Conservation (phyloP, 2,888 invertebrate species). For the Mayetiola destructor region DNA sequence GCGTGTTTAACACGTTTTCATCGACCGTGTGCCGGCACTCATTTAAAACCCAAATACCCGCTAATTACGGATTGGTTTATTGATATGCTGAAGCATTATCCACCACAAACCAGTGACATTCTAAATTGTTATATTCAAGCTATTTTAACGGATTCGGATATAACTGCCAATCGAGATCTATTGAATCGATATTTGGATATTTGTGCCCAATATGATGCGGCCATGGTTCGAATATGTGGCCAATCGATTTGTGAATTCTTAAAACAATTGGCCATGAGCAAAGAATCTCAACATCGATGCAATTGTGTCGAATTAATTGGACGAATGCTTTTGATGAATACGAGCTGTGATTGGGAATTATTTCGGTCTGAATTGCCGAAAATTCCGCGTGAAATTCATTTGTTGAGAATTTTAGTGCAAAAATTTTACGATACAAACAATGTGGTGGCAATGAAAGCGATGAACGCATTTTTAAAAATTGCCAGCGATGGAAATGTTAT, state of each 20-base stretch:
- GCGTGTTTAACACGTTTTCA: not conserved
- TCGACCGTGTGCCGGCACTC: not conserved
- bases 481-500: constrained; percentile 27
- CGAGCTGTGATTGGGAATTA: constrained; percentile 31
- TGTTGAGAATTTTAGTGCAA: constrained; percentile 27
- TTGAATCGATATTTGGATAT: constrained; percentile 6
- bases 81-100: constrained; percentile 28
- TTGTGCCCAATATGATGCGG: constrained; percentile 31
- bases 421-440: constrained; percentile 29
- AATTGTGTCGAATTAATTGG: constrained; percentile 29
- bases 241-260: constrained; percentile 29
- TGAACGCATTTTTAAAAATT: constrained; percentile 27
- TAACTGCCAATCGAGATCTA: not conserved
- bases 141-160: constrained; percentile 2
- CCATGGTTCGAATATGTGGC: constrained; percentile 31
- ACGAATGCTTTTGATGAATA: constrained; percentile 27
- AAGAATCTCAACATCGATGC: constrained; percentile 28
- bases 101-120: constrained; percentile 18
- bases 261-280: constrained; percentile 26
- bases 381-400: constrained; percentile 29
- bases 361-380: constrained; percentile 31
- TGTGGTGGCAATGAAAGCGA: constrained; percentile 28
- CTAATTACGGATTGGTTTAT: constrained; percentile 33
- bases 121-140: not conserved
- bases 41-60: not conserved